Evolutionary conservation across 2,888 invertebrate species (phyloP).

Genomic region (Euzetes globulus): DNA sequence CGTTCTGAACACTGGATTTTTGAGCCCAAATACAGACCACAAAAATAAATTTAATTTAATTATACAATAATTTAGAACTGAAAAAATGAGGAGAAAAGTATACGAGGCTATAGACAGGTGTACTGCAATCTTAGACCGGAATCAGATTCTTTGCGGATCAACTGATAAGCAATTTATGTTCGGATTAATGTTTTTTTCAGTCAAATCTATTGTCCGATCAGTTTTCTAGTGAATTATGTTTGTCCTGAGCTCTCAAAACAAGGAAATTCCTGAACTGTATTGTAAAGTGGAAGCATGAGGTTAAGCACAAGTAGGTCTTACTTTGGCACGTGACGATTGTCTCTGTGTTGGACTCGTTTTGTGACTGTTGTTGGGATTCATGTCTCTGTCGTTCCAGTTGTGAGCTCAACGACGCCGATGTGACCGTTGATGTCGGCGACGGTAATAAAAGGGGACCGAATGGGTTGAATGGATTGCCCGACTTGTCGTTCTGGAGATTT

Average conservation of each 20-base stretch:
- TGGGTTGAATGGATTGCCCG: background rate
- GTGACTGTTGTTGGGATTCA: constrained; percentile 12
- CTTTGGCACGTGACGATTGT: constrained; percentile 40
- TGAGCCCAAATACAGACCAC: background rate
- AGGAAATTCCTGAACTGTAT: background rate
- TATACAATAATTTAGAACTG: no score
- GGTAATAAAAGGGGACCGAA: constrained; percentile 20
- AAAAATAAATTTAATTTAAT: background rate
- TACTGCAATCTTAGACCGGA: no score
- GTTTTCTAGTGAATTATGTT: background rate
- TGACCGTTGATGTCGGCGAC: constrained; percentile 24
- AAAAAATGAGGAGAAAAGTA: no score
- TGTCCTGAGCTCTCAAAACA: no score
- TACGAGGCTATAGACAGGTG: no score
- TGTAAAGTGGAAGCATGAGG: background rate
- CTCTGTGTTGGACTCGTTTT: constrained; percentile 29
- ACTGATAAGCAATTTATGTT: background rate
- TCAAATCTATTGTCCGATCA: constrained; percentile 1
- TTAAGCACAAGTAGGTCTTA: constrained; percentile 28
- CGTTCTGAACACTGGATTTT: background rate
- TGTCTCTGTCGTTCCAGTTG: constrained; percentile 1
- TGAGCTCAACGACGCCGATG: background rate
- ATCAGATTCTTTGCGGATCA: no score
- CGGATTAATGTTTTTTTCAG: background rate
- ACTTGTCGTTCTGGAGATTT: background rate